phyloP scores from a whole-genome alignment of 2,113 vertebrate genomes.

The Phalacrocorax pelagicus region DNA sequence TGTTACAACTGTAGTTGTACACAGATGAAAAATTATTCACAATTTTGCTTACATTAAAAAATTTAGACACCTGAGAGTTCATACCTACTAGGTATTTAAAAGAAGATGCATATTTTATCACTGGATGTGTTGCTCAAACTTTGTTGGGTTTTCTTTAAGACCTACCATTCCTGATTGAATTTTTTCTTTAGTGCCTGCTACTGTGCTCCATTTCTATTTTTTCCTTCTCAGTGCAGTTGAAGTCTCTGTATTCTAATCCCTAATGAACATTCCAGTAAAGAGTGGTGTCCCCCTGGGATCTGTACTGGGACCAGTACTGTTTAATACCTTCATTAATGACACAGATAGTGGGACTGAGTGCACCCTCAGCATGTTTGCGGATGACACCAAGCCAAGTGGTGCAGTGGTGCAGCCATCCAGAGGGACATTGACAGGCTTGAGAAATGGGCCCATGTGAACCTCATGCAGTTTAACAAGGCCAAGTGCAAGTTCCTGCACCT shows the following conservation, averaged over 20 bases:
- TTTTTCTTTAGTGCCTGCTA: neutral
- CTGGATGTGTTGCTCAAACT: neutral
- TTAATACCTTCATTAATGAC: neutral
- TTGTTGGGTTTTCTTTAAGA: neutral
- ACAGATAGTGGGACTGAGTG: neutral
- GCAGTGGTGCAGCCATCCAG: neutral
- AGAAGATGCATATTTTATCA: neutral
- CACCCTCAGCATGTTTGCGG: neutral
- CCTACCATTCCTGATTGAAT: neutral
- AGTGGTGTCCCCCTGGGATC: neutral
- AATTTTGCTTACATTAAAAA: neutral
- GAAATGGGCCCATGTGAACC: neutral
- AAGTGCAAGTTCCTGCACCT: neutral
- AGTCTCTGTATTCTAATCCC: neutral
- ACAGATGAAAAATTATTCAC: neutral
- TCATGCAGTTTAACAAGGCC: neutral
- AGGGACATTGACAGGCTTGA: neutral
- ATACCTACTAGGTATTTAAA: neutral
- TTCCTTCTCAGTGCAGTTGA: neutral
- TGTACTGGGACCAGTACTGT: neutral
- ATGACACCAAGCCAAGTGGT: neutral
- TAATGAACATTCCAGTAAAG: neutral
- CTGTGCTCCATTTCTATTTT: neutral
- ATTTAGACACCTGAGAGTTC: neutral
- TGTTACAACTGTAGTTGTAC: neutral